These are phyloP conservation scores for Oryzias melastigma DNA, from an alignment of 2,113 vertebrate genomes.

Conservation along the genomic window DNA sequence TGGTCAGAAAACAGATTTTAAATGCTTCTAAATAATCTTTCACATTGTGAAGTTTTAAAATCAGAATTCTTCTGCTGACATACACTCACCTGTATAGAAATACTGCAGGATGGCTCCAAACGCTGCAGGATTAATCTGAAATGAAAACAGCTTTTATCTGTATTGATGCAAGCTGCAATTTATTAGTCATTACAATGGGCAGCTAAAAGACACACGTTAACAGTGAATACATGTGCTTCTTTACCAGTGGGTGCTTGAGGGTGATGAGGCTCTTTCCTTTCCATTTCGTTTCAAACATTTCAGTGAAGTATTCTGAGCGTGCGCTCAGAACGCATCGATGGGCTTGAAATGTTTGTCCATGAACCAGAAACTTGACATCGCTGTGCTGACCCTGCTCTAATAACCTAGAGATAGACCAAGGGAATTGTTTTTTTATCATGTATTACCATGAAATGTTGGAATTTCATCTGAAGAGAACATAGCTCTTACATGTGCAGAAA, in stretches of 20 bases:
- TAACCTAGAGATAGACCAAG: conserved; percentile 72
- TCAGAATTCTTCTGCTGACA: not conserved
- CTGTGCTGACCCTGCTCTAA: conserved; percentile 90
- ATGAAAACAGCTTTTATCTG: conserved; percentile 28
- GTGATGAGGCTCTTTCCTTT: conserved; percentile 87
- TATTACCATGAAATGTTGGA: not conserved
- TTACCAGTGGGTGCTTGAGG: conserved; percentile 93
- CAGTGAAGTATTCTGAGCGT: conserved; percentile 90
- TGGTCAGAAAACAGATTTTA: too few relatives aligned
- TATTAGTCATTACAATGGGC: not conserved
- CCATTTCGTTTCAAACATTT: conserved; percentile 97
- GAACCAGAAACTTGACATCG: conserved; percentile 89
- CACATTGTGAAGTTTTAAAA: not conserved
- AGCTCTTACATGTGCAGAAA: conserved; percentile 87
- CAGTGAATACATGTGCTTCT: not conserved
- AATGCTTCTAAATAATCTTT: too few relatives aligned
- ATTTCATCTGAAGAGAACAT: not conserved
- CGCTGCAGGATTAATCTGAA: conserved; percentile 91
- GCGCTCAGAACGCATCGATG: conserved; percentile 90
- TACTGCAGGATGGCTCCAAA: conserved; percentile 92
- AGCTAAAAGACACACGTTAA: not conserved
- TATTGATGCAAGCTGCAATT: not conserved
- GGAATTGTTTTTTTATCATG: not conserved
- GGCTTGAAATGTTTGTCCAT: conserved; percentile 86
- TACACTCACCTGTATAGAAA: conserved; percentile 89